Evolutionary conservation across 1,140 invertebrate species (phyloP), one percentile per base, ranked within the genome.

Genomic region (Lasaia peninsularis): DNA sequence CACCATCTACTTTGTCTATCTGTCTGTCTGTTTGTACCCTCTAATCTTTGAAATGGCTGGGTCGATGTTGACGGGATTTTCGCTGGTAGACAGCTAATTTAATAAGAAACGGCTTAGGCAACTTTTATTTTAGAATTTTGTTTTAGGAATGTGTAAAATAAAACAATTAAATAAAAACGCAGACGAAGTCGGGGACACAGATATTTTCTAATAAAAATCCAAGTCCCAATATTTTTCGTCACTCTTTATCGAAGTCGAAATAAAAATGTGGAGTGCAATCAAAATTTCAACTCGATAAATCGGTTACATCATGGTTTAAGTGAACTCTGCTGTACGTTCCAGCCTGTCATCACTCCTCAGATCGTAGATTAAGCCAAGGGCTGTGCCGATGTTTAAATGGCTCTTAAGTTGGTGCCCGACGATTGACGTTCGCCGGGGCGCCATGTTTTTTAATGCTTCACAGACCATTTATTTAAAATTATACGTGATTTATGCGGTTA

Each of bases 291-390:
- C 37, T 59, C 54, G 62, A 60, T 62, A 62, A 65, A 67, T 59
- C 52, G 53, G 60, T 62, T 60, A 64, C 64, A 69, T 53, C 60
- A 60, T 49, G 60, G 55, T 54, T 52, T 69, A 69, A 69, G 62
- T 68, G 67, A 60, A 60, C 53, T 57, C 37, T 16, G 33, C 37
- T 44, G 10, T 60, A 59, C 58, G 52, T 50, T 60, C 64, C 60
- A 59, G 57, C 69, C 71, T 80, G 77, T 86, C 82, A 78, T 76
- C 80, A 71, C 80, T 68, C 71, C 67, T 67, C 67, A 74, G 71
- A 66, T 71, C 75, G 70, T 75, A 75, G 71, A 80, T 80, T 76
- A 76, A 71, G 65, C 54, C 54, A 67, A 79, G 71, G 68, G 73
- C 65, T 68, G 60, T 62, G 71, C 50, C 69, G 76, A 79, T 71